Base-by-base conservation (phyloP, 64 coral and sea anemone genomes). In the Dendrophyllia cribrosa region DNA sequence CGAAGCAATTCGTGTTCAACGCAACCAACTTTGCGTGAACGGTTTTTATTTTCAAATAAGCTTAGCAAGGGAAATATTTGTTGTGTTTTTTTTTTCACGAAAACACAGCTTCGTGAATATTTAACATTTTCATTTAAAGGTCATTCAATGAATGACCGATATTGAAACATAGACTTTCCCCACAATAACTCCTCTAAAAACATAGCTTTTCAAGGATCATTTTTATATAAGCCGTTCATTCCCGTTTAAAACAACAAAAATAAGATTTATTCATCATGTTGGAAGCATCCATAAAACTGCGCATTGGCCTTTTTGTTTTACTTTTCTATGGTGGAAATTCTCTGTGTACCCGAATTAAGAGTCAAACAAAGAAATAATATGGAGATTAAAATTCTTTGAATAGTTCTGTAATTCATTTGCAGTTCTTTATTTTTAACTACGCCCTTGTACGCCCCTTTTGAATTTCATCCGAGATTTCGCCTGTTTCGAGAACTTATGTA, bases 91-190 rank as follows among this genome's bases (percentile, higher is more conserved):
- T 11, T 51, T 48, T 82, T 83, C 9, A 13, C n/a, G 19, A 63
- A 82, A 20, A 47, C 63, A 5, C 15, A 51, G 4, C 24, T 14
- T 84, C 43, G 67, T 84, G 43, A 84, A 84, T 84, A 84, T 51
- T 84, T 66, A 67, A 84, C 62, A 51, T 4, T 21, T 45, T 82
- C 15, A 64, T 22, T 64, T 82, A 43, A 59, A 19, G 34, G 34
- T 11, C 25, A 67, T 50, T 58, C 9, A 66, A 26, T 5, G 76
- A 49, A 15, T 64, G 25, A 48, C 43, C 43, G n/a, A 67, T 22
- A 51, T 15, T 43, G 45, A 20, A 24, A n/a, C 8, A 23, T 24
- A 66, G 9, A 51, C n/a, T 21, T 20, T 47, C 16, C 0, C 9
- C 20, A 62, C 9, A 84, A 67, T 63, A n/a, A 1, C 70, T 43